Evolutionary conservation across 2,113 vertebrate species (phyloP).

Genomic region (Craseonycteris thonglongyai): DNA sequence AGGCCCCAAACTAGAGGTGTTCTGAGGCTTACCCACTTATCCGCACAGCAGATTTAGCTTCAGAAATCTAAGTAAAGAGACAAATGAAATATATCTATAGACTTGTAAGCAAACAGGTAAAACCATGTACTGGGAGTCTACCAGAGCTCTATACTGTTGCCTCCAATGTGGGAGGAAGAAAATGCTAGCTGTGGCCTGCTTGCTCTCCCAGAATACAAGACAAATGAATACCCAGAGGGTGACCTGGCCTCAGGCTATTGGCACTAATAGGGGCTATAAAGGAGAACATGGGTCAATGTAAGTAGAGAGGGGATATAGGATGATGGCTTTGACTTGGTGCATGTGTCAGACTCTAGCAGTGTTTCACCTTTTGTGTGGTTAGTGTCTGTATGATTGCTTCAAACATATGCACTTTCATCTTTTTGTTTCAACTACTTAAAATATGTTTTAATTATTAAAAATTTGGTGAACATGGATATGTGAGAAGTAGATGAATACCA

Average conservation of each 20-base stretch:
- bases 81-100: background rate
- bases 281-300: background rate
- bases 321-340: background rate
- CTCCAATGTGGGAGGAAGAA: background rate
- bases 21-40: background rate
- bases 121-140: background rate
- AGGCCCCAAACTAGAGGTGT: background rate
- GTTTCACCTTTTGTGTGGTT: background rate
- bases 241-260: background rate
- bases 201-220: background rate
- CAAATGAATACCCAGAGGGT: background rate
- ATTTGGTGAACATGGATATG: background rate
- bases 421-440: background rate
- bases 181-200: background rate
- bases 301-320: background rate
- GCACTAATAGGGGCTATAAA: background rate
- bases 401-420: background rate
- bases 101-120: background rate
- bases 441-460: background rate
- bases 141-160: background rate
- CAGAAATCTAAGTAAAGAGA: background rate
- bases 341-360: background rate
- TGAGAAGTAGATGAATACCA: background rate
- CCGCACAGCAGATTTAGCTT: background rate
- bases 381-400: background rate